phyloP scores from a whole-genome alignment of 2,113 vertebrate genomes.

The Abramis brama region DNA sequence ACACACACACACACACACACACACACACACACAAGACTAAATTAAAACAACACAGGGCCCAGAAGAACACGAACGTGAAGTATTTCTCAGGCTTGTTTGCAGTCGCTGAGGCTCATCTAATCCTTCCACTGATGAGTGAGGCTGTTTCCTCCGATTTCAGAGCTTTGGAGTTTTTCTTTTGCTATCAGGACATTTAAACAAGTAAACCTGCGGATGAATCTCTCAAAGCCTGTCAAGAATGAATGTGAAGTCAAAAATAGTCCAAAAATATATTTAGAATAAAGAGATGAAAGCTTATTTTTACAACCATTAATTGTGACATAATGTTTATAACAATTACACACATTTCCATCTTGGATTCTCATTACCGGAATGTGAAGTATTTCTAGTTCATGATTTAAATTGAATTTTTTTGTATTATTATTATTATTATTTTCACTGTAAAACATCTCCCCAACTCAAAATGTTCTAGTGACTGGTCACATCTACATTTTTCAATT shows the following conservation, averaged over 20 bases:
- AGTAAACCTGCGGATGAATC: constrained; percentile 6
- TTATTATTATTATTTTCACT: too few species aligned
- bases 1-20: constrained; percentile 20
- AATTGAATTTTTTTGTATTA: too few species aligned
- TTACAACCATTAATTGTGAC: neutral
- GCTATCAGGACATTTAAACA: neutral
- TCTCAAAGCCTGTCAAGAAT: constrained; percentile 1
- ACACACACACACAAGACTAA: constrained; percentile 1
- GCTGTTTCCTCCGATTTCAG: constrained; percentile 19
- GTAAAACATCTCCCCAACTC: too few species aligned
- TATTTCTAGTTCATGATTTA: neutral
- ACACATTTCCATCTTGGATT: neutral
- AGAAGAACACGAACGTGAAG: constrained; percentile 34
- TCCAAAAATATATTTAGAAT: neutral
- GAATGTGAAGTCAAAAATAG: neutral
- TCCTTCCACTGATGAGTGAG: constrained; percentile 16
- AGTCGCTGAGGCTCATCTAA: constrained; percentile 12
- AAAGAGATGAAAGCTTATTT: neutral
- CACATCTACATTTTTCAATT: too few species aligned
- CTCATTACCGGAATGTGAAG: neutral
- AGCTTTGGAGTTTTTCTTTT: neutral
- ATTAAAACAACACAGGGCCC: constrained; percentile 36
- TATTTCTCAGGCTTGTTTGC: constrained; percentile 31
- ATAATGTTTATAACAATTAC: neutral
- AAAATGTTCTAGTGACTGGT: too few species aligned